Evolutionary conservation across 2,113 vertebrate genomes (phyloP).

Genomic region (Macquaria ambigua): DNA sequence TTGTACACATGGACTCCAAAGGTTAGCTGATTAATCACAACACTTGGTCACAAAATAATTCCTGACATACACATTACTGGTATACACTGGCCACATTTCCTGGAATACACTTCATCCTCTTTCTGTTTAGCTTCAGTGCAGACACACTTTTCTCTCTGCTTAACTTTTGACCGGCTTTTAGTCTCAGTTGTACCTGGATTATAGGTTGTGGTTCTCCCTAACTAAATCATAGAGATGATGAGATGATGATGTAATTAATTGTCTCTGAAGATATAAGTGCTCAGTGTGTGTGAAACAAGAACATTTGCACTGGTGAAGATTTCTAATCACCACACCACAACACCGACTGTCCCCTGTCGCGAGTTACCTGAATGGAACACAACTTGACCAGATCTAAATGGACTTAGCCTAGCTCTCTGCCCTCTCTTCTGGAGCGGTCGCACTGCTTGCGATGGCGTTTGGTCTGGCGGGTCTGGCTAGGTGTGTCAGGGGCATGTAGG

Average conservation of each 20-base stretch:
- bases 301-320: not conserved
- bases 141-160: not conserved
- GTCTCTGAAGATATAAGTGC: not conserved
- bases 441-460: not conserved
- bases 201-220: not conserved
- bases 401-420: too few species aligned
- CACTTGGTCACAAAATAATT: not conserved
- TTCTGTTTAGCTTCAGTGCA: slow-evolving; percentile 40
- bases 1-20: not conserved
- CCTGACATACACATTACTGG: not conserved
- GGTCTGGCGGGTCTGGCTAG: not conserved
- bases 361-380: not conserved
- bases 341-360: not conserved
- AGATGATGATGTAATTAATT: too few species aligned
- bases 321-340: not conserved
- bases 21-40: not conserved
- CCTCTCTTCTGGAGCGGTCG: too few species aligned
- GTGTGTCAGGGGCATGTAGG: not conserved
- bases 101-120: slow-evolving; percentile 25
- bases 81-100: slow-evolving; percentile 18
- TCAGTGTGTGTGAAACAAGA: not conserved
- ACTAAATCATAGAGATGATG: not conserved
- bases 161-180: not conserved
- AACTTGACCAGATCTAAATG: not conserved
- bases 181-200: not conserved